A percentile compares a stretch with the other conserved stretches of the same genome.
Evolutionary conservation across 2,113 vertebrate genomes (phyloP).

Genomic region (Cricetomys ansorgei): DNA sequence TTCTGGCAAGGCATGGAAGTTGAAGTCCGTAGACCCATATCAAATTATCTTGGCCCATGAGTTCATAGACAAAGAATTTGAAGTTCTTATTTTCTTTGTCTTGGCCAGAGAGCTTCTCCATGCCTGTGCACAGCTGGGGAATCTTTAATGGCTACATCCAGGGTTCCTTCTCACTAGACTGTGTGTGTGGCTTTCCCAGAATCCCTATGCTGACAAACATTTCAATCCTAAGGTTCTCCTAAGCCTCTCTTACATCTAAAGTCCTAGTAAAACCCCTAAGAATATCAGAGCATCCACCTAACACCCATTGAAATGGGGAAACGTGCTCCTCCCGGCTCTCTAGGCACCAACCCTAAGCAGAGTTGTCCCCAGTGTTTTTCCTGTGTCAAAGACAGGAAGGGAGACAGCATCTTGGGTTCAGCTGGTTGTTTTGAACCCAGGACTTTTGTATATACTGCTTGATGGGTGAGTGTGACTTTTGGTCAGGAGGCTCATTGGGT

Average conservation of each 20-base stretch:
- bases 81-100: slow-evolving; percentile 15
- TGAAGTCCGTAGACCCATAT: neutral
- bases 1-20: slow-evolving; percentile 13
- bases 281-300: neutral
- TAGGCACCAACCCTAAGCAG: neutral
- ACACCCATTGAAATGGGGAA: neutral
- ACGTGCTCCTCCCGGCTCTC: neutral
- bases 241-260: neutral
- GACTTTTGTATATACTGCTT: neutral
- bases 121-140: neutral
- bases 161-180: neutral
- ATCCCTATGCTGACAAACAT: neutral
- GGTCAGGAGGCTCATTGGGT: neutral
- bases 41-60: slow-evolving; percentile 9
- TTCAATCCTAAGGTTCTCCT: neutral
- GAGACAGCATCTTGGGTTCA: neutral
- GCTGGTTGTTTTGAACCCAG: neutral
- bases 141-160: neutral
- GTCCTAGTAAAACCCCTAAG: neutral
- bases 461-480: neutral
- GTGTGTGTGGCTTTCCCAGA: neutral
- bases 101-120: neutral
- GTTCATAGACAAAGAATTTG: slow-evolving; percentile 39
- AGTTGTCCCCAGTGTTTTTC: neutral
- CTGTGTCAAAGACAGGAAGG: neutral